phyloP scores from a whole-genome alignment of 1,140 invertebrate species.

The Lerema accius region DNA sequence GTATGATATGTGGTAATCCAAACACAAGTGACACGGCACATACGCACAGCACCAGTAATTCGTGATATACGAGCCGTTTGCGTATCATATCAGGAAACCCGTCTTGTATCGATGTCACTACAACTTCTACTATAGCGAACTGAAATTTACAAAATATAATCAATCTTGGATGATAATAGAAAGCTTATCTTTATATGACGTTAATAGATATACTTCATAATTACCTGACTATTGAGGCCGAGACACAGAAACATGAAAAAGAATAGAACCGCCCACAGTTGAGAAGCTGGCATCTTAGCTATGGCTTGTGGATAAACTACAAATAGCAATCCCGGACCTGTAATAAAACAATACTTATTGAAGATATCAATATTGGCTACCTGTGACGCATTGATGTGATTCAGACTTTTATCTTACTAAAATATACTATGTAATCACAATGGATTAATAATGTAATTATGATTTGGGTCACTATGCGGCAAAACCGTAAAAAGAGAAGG shows the following conservation, averaged over 20 bases:
- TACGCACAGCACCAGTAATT: constrained; percentile 92
- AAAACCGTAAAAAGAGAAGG: too few species aligned
- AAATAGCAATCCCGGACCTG: constrained; percentile 94
- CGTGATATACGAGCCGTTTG: constrained; percentile 91
- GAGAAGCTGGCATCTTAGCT: constrained; percentile 93
- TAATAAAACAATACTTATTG: constrained; percentile 52
- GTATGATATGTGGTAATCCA: constrained; percentile 93
- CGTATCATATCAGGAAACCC: constrained; percentile 93
- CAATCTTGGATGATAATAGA: constrained; percentile 22
- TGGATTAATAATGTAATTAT: not conserved
- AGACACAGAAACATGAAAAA: constrained; percentile 96
- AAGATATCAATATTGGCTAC: not conserved
- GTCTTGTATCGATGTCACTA: constrained; percentile 95
- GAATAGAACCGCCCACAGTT: constrained; percentile 93
- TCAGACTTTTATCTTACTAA: too few species aligned
- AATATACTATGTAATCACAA: not conserved
- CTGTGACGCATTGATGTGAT: not conserved
- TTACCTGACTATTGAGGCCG: constrained; percentile 95
- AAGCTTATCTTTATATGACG: constrained; percentile 23
- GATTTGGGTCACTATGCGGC: too few species aligned
- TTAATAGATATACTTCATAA: constrained; percentile 18
- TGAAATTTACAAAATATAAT: constrained; percentile 72
- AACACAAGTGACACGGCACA: constrained; percentile 92
- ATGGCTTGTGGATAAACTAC: constrained; percentile 95
- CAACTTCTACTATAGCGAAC: constrained; percentile 96